Evolutionary conservation across 2,113 vertebrate genomes (phyloP).

Genomic region (Hippopotamus amphibius): DNA sequence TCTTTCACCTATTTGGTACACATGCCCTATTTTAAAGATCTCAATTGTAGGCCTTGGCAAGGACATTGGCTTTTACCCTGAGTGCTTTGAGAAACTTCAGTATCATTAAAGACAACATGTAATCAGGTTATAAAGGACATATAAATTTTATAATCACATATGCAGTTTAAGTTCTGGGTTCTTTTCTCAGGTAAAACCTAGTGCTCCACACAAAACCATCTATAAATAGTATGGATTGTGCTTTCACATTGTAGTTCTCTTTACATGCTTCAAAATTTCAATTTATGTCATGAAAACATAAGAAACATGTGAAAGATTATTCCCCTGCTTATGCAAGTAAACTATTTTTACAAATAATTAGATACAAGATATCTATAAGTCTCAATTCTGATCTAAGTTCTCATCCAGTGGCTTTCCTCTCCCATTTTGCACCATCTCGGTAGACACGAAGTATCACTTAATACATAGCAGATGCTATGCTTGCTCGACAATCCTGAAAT

Average conservation of each 20-base stretch:
- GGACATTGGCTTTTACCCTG: not conserved
- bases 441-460: not conserved
- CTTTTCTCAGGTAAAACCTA: not conserved
- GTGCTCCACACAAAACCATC: not conserved
- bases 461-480: not conserved
- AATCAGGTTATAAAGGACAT: not conserved
- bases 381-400: not conserved
- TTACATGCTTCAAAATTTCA: not conserved
- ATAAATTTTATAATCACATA: not conserved
- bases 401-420: not conserved
- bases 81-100: not conserved
- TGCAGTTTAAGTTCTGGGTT: not conserved
- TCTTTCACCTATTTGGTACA: not conserved
- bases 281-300: slow-evolving; percentile 1
- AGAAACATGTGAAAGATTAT: not conserved
- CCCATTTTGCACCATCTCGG: not conserved
- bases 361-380: not conserved
- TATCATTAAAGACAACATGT: not conserved
- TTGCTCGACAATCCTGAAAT: not conserved
- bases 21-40: not conserved
- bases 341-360: slow-evolving; percentile 26
- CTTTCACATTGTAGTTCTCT: not conserved
- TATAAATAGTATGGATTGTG: not conserved
- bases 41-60: not conserved
- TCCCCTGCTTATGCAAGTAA: not conserved